Base-by-base conservation (phyloP, 1,140 invertebrate species). In the Ceratina japonica region DNA sequence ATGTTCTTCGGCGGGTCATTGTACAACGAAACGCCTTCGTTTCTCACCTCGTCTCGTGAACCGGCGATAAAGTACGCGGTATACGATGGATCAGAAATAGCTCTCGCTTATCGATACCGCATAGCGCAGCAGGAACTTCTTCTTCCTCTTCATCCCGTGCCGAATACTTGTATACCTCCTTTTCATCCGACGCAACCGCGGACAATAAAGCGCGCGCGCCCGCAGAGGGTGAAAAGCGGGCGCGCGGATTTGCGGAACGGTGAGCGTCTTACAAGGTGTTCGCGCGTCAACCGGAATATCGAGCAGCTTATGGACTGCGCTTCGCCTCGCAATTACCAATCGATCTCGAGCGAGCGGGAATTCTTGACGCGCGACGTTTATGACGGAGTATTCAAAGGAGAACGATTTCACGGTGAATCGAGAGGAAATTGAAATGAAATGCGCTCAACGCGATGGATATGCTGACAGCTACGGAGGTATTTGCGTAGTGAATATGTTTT, bases 31-130 rank as follows among this genome's bases (percentile, higher is more conserved):
- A 15, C n/a, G 31, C 15, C 10, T 31, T n/a, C 62, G 49, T 66
- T 74, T 51, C 24, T 44, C 37, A 31, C 27, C 70, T 51, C 62
- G 44, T 13, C 59, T 51, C 20, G 13, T 56, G 70, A 52, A 79
- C 52, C 49, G 52, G 51, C 49, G 72, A 22, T 49, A 31, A 63
- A 49, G 54, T 22, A 52, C 44, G 27, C 58, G 31, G 78, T 58
- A 79, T 66, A 24, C 71, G 13, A 59, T 62, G 64, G 37, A 56
- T 31, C 58, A 76, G 73, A 80, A 80, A 80, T 80, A 75, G 79
- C 73, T 64, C 31, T 18, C 27, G 73, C 31, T 75, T 70, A 80
- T 75, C 79, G 79, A 76, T 69, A 64, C 63, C 64, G 72, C 51
- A 75, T 75, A 75, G 27, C 27, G 27, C 27, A 31, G 20, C 49